Base-by-base conservation (phyloP, 2,888 invertebrate genomes). In the Dioctria rufipes region DNA sequence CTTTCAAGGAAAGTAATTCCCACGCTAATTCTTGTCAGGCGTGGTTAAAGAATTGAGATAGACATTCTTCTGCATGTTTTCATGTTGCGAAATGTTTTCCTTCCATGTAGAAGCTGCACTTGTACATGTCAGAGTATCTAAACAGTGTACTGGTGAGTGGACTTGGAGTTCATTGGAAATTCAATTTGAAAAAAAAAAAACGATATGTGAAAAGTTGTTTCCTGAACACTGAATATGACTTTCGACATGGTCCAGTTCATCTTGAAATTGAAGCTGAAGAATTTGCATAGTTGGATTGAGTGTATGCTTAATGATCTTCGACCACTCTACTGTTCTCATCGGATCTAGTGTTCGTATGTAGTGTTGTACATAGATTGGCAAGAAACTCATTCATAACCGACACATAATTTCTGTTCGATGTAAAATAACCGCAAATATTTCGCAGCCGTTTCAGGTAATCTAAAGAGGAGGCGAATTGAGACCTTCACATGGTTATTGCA, bases 21-120 rank as follows among this genome's bases (percentile, higher is more conserved):
- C 81, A 81, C 81, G 81, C 63, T 63, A 81, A 81, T 81, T 75
- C 71, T 61, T 58, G 4, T 25, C 43, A 80, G 80, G 80, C 81
- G 81, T 81, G 78, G 81, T 65, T 51, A 67, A 63, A 58, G 58
- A 58, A 81, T 71, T 73, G 39, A 71, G 60, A 43, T 6, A 42
- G 11, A 25, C 46, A 25, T 13, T 43, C 67, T 13, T 46, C 46
- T 11, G 6, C 46, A 8, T 5, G 25, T 67, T 67, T 46, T 49
- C 67, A 67, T 67, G 67, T 13, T 25, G 46, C 46, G 46, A 43
- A 42, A 67, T 43, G 4, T 46, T 46, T 2, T 46, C 66, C 13
- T 11, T 11, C 4, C 40, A 25, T 25, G 25, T 25, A 25, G 25
- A 25, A 2, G 25, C 25, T 25, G 25, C 25, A 40, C 66, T 40